A percentile compares a stretch with the other conserved stretches of the same genome.
Conservation (phyloP, 2,888 invertebrate species). For the Neria commutata region DNA sequence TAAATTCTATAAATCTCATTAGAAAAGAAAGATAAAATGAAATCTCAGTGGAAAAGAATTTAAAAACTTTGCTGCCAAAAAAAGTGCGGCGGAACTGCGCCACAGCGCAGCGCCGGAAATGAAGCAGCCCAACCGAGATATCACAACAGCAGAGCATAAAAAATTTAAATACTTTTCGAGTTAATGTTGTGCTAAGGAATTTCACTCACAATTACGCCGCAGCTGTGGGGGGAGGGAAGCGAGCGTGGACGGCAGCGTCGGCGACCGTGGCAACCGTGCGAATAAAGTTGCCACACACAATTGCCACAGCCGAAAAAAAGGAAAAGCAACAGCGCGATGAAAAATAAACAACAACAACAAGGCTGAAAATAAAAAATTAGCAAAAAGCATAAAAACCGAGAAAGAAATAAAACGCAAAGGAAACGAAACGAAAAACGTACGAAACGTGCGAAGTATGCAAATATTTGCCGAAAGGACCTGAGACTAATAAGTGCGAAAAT, state of each 20-base stretch:
- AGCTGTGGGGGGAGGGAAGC: background rate
- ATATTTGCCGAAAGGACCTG: conserved; percentile 46
- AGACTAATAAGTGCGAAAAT: conserved; percentile 16
- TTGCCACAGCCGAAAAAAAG: conserved; percentile 12
- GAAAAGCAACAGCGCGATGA: conserved; percentile 16
- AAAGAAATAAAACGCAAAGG: conserved; percentile 30
- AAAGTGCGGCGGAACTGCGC: no score
- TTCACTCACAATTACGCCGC: conserved; percentile 6
- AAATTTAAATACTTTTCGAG: conserved; percentile 14
- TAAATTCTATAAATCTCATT: no score
- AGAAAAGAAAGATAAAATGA: no score
- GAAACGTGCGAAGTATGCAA: conserved; percentile 55
- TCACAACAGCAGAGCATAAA: conserved; percentile 6
- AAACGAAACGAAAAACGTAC: conserved; percentile 42
- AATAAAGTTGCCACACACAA: background rate
- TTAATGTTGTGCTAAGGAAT: conserved; percentile 17
- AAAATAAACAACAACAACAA: conserved; percentile 37
- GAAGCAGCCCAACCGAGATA: background rate
- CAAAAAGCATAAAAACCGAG: conserved; percentile 23
- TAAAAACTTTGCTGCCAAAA: no score
- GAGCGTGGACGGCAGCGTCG: background rate
- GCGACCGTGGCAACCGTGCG: background rate
- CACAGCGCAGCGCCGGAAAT: no score
- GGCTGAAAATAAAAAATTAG: conserved; percentile 28
- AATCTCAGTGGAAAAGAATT: no score